These are phyloP conservation scores for Zosterops lateralis DNA, from an alignment of 2,113 vertebrate species.

Conservation along the genomic window DNA sequence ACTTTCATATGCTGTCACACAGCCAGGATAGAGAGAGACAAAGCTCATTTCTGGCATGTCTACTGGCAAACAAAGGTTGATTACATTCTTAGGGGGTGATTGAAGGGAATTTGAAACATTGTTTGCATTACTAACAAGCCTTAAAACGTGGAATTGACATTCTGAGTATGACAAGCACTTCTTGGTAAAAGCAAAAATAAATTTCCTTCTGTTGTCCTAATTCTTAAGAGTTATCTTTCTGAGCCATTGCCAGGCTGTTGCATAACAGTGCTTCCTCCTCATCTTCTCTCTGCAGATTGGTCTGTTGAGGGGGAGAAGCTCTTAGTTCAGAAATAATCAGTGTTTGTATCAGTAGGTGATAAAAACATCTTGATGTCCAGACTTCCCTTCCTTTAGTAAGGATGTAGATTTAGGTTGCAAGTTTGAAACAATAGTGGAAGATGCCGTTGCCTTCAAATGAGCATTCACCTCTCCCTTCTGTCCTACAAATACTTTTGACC, in stretches of 20 bases:
- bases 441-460: neutral
- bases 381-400: neutral
- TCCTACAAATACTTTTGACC: neutral
- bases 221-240: slow-evolving; percentile 32
- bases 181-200: slow-evolving; percentile 58
- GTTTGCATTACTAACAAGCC: slow-evolving; percentile 51
- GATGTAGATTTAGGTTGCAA: neutral
- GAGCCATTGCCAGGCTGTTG: slow-evolving; percentile 31
- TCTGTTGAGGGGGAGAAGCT: neutral
- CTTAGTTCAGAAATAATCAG: neutral
- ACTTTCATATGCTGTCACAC: slow-evolving; percentile 25
- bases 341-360: neutral
- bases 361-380: neutral
- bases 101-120: slow-evolving; percentile 43
- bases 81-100: slow-evolving; percentile 48
- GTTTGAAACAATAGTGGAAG: neutral
- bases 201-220: slow-evolving; percentile 60
- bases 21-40: slow-evolving; percentile 28
- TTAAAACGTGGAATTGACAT: slow-evolving; percentile 37
- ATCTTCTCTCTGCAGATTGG: neutral
- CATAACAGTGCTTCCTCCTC: neutral
- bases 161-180: slow-evolving; percentile 50
- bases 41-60: slow-evolving; percentile 19
- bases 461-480: neutral
- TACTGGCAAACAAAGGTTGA: slow-evolving; percentile 47